Evolutionary conservation across 2,113 vertebrate species (phyloP), one percentile per base, ranked within the genome.

Genomic region (Tursiops truncatus): DNA sequence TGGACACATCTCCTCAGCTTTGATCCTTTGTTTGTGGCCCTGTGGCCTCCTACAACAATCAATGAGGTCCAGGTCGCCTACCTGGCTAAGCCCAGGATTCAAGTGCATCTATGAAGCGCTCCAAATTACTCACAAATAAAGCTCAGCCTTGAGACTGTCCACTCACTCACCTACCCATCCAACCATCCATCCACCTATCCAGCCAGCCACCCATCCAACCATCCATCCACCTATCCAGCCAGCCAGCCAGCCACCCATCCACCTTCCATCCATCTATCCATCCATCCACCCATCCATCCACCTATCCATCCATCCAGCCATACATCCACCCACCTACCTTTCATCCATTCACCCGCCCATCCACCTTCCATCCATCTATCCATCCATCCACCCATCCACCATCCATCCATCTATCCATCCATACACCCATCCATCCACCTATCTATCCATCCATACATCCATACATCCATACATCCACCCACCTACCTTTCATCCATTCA

Each of bases 371-470:
- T 11, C 14, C 33, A 36, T 36, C 36, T 2, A 36, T 36, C 77
- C 33, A 58, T 38, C 38, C 4, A 38, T 4, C 38, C 38, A 36
- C 36, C 36, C 36, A 36, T 36, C 53, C 12, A 15, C 23, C 2
- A 60, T 0, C 23, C n/a, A 60, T 38, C 38, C 1, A 33, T 56
- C 12, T n/a, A 81, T 2, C 3, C 44, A 67, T 36, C 36, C 36
- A 36, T 36, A 0, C 36, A 36, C 36, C 36, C 36, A 2, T 0
- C 53, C 20, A 25, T 0, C n/a, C 23, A 44, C 9, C 21, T 6
- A 36, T n/a, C 31, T 8, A 68, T 11, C 14, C 33, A 36, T 36
- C 36, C 36, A 36, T 36, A 2, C 36, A 68, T 11, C 14, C 33
- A 36, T 36, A 2, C 36, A 36, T 36, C 36, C 36, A 36, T 36